A percentile compares a stretch with the other conserved stretches of the same genome.
Evolutionary conservation across 2,888 invertebrate genomes (phyloP).

Genomic region (Petrophora chlorosata): DNA sequence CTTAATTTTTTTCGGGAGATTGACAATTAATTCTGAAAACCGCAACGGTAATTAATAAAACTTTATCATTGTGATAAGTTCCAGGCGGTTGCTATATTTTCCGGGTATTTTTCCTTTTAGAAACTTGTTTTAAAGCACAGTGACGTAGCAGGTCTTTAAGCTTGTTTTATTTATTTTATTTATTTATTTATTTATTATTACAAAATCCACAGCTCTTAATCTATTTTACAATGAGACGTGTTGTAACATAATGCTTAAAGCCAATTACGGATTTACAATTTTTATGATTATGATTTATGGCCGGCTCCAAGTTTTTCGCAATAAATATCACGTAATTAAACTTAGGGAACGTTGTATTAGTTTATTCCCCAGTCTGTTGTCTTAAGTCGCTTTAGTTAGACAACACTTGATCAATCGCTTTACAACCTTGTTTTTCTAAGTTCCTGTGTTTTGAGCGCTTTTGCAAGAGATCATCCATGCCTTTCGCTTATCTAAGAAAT

Average conservation of each 20-base stretch:
- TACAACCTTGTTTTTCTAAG: conserved; percentile 19
- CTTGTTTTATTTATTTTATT: conserved; percentile 34
- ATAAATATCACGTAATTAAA: conserved; percentile 39
- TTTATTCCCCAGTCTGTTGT: conserved; percentile 27
- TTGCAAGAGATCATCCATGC: too few relatives aligned
- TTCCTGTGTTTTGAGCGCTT: too few relatives aligned
- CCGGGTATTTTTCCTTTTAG: background rate
- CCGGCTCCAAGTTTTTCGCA: conserved; percentile 31
- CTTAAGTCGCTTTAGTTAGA: conserved; percentile 20
- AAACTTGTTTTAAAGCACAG: conserved; percentile 10
- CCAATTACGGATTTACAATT: too few relatives aligned
- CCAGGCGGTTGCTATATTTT: background rate
- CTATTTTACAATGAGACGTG: too few relatives aligned
- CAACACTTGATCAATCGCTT: conserved; percentile 30
- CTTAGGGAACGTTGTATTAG: conserved; percentile 31
- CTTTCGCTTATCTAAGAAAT: too few relatives aligned
- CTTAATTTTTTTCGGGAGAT: too few relatives aligned
- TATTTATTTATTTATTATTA: too few relatives aligned
- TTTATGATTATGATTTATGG: too few relatives aligned
- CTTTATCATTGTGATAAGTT: background rate
- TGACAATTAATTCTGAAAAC: too few relatives aligned
- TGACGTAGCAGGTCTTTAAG: conserved; percentile 3
- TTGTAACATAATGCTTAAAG: too few relatives aligned
- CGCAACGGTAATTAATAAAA: background rate
- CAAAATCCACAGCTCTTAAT: too few relatives aligned